A percentile compares a stretch with the other conserved stretches of the same genome.
phyloP scores from a whole-genome alignment of 2,113 vertebrate genomes.

The Pimephales promelas region DNA sequence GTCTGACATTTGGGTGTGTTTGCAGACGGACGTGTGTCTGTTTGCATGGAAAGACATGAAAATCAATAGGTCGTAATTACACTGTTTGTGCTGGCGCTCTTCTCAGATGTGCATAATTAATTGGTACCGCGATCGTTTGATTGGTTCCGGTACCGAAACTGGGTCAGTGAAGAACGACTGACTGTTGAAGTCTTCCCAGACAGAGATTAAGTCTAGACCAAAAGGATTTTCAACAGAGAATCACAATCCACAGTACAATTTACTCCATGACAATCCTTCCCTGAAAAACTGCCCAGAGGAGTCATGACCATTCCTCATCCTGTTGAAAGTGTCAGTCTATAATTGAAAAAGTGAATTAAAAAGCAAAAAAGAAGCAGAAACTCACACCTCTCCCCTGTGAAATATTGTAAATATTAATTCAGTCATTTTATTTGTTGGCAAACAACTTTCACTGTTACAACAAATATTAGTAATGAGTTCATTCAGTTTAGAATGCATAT shows the following conservation, averaged over 20 bases:
- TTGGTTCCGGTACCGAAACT: slow-evolving; percentile 8
- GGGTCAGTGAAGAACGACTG: background rate
- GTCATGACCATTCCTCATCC: background rate
- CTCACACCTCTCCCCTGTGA: slow-evolving; percentile 63
- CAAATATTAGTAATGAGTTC: slow-evolving; percentile 99
- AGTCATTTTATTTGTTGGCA: slow-evolving; percentile 99
- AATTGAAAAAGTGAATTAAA: slow-evolving; percentile 26
- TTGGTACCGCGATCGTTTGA: slow-evolving; percentile 22
- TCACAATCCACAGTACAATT: slow-evolving; percentile 36
- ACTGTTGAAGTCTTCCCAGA: slow-evolving; percentile 26
- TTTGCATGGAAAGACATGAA: slow-evolving; percentile 48
- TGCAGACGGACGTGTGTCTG: slow-evolving; percentile 50
- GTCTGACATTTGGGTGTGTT: slow-evolving; percentile 54
- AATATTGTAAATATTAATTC: slow-evolving; percentile 87
- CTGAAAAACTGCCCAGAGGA: slow-evolving; percentile 20
- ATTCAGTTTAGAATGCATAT: slow-evolving; percentile 95
- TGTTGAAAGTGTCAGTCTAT: background rate
- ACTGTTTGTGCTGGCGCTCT: slow-evolving; percentile 46
- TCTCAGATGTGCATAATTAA: slow-evolving; percentile 54
- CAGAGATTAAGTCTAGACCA: slow-evolving; percentile 32
- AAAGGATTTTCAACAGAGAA: slow-evolving; percentile 30
- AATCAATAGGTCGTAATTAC: slow-evolving; percentile 58
- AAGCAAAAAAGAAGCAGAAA: slow-evolving; percentile 35
- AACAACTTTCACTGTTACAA: slow-evolving; percentile 99
- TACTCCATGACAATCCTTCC: slow-evolving; percentile 35